Conservation (phyloP, 1,140 invertebrate genomes). For the Drosophila lowei region DNA sequence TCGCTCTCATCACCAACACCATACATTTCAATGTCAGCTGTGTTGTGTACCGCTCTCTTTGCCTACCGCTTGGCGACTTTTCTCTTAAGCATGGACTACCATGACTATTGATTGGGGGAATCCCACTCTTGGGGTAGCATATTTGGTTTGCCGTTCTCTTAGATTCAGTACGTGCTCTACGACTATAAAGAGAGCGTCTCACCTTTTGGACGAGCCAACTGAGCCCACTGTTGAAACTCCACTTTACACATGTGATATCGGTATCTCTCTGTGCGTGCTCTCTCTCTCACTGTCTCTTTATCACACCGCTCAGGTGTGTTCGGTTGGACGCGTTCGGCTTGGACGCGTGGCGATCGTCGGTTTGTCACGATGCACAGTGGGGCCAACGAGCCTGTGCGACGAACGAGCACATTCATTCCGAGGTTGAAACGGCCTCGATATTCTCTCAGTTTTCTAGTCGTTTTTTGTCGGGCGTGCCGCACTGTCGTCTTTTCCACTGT, state of each 20-base stretch:
- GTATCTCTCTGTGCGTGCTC: conserved; percentile 10
- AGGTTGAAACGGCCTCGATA: conserved; percentile 13
- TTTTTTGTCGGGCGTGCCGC: conserved; percentile 45
- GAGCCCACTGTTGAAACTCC: neutral
- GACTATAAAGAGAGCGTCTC: neutral
- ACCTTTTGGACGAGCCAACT: conserved; percentile 11
- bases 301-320: conserved; percentile 19
- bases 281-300: neutral
- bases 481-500: conserved; percentile 30
- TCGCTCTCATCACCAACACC: neutral
- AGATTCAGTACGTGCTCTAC: no score
- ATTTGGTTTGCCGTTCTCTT: no score
- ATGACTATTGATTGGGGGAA: no score
- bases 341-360: conserved; percentile 68
- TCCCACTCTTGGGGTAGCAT: no score
- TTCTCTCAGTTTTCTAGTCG: conserved; percentile 25
- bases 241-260: no score
- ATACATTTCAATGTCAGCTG: conserved; percentile 39
- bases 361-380: conserved; percentile 14
- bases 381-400: neutral
- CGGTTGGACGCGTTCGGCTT: conserved; percentile 25
- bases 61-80: neutral
- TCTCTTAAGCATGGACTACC: no score
- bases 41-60: neutral
- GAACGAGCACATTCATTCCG: conserved; percentile 6